Evolutionary conservation across 2,888 invertebrate species (phyloP), one percentile per base, ranked within the genome.

Genomic region (Perizoma flavofasciatum): DNA sequence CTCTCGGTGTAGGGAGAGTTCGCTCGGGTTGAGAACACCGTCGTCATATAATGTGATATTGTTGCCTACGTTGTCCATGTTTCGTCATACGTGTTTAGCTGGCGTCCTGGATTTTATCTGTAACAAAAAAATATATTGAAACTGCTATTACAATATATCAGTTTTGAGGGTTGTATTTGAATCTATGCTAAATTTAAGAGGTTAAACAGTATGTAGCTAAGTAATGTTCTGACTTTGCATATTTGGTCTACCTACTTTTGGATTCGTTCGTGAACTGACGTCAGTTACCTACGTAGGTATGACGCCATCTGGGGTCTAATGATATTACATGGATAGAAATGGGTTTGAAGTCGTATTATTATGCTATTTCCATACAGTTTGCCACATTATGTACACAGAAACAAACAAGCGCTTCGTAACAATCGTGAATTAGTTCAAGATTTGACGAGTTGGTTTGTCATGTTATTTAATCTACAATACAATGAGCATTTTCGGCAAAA

Each of bases 11-110:
- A 77, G 71, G 37, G 76, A 69, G 43, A 78, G 69, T 48, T 86
- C 84, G 46, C 72, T 82, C 8, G 79, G 69, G 59, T 75, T 75
- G n/a, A 82, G 61, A 40, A 73, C 59, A 32, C 73, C 74, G 55
- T 77, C 73, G 49, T 89, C 83, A 89, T 81, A 88, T 86, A 76
- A 90, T 88, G 81, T 88, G 88, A 83, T 88, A 87, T 81, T 89
- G 89, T 84, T 89, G 89, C 77, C 89, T 80, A 59, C 81, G 81
- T 70, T 85, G 73, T 75, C 90, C 90, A 90, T 90, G 87, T 86
- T 90, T 89, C 80, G 86, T 85, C 89, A 89, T 89, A 71, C 87
- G 88, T 77, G 59, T 74, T 81, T 67, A 74, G 63, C 62, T 55
- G 61, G 39, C 34, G 63, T 11, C 57, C 62, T 55, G 56, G 61